Base-by-base conservation (phyloP, 2,797 vertebrate genomes). In the Etheostoma nigrum region DNA sequence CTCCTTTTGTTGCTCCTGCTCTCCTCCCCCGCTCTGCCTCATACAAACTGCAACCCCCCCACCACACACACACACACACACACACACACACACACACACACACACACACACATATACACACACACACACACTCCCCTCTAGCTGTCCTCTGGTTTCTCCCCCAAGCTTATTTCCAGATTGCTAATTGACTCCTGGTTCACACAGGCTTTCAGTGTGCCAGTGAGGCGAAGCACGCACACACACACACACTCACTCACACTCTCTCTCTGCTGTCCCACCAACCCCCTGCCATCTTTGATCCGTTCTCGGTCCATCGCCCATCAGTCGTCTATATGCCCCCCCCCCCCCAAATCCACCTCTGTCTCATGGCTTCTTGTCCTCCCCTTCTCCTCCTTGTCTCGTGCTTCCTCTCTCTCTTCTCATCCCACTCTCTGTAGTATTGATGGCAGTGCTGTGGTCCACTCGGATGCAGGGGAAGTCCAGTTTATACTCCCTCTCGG, bases 121-220 rank as follows among this genome's bases (percentile, higher is more conserved):
- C 21, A 23, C 21, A 23, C 21, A 1, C 21, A 23, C n/a, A 3
- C 67, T 78, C 81, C 68, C 85, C 82, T 72, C 63, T 76, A 79
- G 75, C 87, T 90, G 89, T 85, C 82, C 88, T 89, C 85, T 90
- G 83, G 83, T 82, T 71, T 58, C 81, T 53, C 79, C 73, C 82
- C 55, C 74, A 87, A 92, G 90, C 91, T 77, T 88, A 88, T 91
- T 91, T 93, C 91, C 90, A 93, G 86, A 92, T 92, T 92, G 90
- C 87, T 93, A 93, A 94, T 94, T 94, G 92, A 94, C 92, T 94
- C 88, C 72, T 81, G 84, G 84, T 93, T 90, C 85, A 85, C 82
- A 86, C 82, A 86, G 79, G 85, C 73, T 82, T 74, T 78, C 67
- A 72, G 68, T 70, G 74, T 85, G 74, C 80, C 82, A 75, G 72